phyloP scores from a whole-genome alignment of 2,888 invertebrate genomes.

The Heliconius aoede region DNA sequence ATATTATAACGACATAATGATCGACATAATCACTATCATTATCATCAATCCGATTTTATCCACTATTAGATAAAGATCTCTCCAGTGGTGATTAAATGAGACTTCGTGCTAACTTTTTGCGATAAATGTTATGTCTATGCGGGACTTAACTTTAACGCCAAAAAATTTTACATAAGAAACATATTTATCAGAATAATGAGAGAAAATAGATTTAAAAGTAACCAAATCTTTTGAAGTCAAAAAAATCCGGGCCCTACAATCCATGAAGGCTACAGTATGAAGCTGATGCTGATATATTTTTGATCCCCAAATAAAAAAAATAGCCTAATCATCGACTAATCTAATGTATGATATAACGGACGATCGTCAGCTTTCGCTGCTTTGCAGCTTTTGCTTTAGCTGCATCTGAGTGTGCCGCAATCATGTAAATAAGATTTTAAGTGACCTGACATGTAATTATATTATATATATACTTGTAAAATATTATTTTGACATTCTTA shows the following conservation, averaged over 20 bases:
- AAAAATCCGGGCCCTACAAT: too few relatives aligned
- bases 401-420: not conserved
- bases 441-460: not conserved
- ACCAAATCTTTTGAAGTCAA: too few relatives aligned
- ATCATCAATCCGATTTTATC: not conserved
- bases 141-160: too few relatives aligned
- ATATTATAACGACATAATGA: conserved; percentile 14
- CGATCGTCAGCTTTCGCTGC: too few relatives aligned
- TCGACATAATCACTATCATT: conserved; percentile 1
- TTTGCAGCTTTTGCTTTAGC: conserved; percentile 36
- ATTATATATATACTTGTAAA: not conserved
- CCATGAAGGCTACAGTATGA: too few relatives aligned
- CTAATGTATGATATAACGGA: conserved; percentile 36
- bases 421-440: conserved; percentile 15
- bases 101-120: too few relatives aligned
- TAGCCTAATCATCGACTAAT: conserved; percentile 45
- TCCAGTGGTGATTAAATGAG: not conserved
- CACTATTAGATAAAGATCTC: not conserved
- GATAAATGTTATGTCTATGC: too few relatives aligned
- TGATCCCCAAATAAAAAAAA: conserved; percentile 28
- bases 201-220: too few relatives aligned
- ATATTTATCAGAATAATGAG: too few relatives aligned
- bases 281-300: too few relatives aligned
- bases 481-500: not conserved
- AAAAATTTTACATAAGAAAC: too few relatives aligned